Conservation (phyloP, 64 coral and sea anemone species). For the Montipora cactus region DNA sequence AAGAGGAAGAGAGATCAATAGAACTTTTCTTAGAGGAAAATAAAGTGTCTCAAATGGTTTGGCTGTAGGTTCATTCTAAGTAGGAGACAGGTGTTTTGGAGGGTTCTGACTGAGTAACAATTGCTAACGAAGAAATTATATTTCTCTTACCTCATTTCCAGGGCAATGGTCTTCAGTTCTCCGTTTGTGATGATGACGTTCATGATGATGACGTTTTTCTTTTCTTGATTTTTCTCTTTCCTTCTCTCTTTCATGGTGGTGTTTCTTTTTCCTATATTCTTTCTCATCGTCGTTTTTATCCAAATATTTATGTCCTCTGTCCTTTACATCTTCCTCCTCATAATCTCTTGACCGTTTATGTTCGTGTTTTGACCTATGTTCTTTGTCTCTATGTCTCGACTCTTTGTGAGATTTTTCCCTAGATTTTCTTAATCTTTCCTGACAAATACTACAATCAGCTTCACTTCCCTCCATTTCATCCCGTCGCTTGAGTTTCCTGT, state of each 20-base stretch:
- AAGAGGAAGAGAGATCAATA: no score
- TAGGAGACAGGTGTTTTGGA: no score
- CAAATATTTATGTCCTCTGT: neutral
- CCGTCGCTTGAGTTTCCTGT: slow-evolving; percentile 14
- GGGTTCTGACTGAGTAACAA: no score
- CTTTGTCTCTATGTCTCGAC: slow-evolving; percentile 31
- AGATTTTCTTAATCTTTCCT: slow-evolving; percentile 29
- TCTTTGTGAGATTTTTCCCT: slow-evolving; percentile 19
- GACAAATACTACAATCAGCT: slow-evolving; percentile 29
- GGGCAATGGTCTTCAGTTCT: neutral
- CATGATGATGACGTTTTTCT: neutral
- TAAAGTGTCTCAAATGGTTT: no score
- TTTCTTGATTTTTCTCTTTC: slow-evolving; percentile 14
- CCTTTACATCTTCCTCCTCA: neutral
- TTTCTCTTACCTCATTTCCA: neutral
- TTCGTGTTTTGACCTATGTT: slow-evolving; percentile 27
- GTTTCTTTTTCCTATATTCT: slow-evolving; percentile 43
- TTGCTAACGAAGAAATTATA: neutral
- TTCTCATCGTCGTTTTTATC: slow-evolving; percentile 1
- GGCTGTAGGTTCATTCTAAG: no score
- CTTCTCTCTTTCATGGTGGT: slow-evolving; percentile 16
- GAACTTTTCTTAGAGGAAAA: no score
- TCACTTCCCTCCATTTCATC: slow-evolving; percentile 50
- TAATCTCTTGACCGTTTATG: slow-evolving; percentile 19
- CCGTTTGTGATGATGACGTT: slow-evolving; percentile 11